Percentiles rank a stretch among this genome's conserved stretches.
These are phyloP conservation scores for Pelecanus crispus DNA, from an alignment of 2,113 vertebrate genomes.

Conservation along the genomic window DNA sequence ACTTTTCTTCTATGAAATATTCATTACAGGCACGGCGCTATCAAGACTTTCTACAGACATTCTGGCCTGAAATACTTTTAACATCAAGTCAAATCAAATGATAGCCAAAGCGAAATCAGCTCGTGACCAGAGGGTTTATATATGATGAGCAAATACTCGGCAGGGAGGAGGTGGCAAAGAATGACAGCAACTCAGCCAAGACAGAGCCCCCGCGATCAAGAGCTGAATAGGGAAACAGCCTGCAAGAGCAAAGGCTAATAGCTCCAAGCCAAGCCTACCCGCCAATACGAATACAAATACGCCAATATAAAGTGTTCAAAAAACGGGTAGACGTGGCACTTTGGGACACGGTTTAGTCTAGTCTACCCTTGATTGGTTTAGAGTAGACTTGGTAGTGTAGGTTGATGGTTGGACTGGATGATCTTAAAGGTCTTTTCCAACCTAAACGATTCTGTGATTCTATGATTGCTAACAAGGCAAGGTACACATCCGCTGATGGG, in stretches of 20 bases:
- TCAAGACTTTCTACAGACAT: background rate
- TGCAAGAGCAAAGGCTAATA: background rate
- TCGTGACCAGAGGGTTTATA: background rate
- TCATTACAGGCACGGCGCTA: accelerated
- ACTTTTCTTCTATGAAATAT: background rate
- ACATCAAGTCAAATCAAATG: background rate
- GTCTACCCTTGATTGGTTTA: no score
- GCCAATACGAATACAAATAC: no score
- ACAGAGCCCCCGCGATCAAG: background rate
- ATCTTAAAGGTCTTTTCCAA: no score
- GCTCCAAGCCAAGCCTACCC: background rate
- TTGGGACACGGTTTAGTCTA: no score
- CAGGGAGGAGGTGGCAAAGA: background rate
- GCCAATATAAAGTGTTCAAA: no score
- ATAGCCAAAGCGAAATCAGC: background rate
- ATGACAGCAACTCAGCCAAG: background rate
- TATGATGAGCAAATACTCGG: background rate
- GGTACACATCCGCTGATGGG: accelerated
- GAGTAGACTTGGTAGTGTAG: no score
- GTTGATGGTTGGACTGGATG: no score
- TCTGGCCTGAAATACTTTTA: background rate
- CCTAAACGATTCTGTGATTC: no score
- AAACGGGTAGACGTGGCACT: no score
- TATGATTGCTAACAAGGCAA: background rate
- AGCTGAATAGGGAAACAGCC: background rate